Base-by-base conservation (phyloP, 1,140 invertebrate genomes). In the Adoxophyes honmai region DNA sequence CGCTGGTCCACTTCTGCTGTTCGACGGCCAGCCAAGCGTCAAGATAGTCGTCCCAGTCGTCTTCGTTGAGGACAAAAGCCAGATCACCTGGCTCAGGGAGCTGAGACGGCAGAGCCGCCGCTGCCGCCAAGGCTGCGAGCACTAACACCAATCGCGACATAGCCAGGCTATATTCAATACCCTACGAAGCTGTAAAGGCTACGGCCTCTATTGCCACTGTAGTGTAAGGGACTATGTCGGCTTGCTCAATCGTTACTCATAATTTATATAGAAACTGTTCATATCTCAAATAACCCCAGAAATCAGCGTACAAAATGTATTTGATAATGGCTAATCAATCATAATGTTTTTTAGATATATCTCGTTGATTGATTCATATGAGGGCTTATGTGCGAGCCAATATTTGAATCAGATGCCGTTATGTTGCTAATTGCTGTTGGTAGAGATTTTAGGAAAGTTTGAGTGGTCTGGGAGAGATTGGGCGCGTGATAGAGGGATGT, bases 21-120 rank as follows among this genome's bases (percentile, higher is more conserved):
- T 86, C 68, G 2, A 71, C 35, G 9, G 64, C 68, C 1, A 88
- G 69, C 81, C 81, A 88, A 3, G 53, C 52, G 16, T 88, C 82
- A 0, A 83, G 63, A 18, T 87, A 86, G 16, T 85, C 81, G 48
- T 88, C 80, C 54, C 81, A 86, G 8, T 83, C 74, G 8, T 86
- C 80, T 60, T 86, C 84, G 10, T 62, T 68, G 5, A 84, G 68
- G 5, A 68, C 53, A 10, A 78, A 62, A 1, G 79, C 42, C 14
- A 52, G 57, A 8, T 59, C 54, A 1, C 56, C 56, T 0, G 61
- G 61, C 10, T 59, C 56, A 4, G 61, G 61, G 33, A 63, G 28
- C 1, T 21, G 18, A 8, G 44, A 18, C 7, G 44, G 36, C 14
- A 16, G 7, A 1, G 34, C 16, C 37, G 44, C 34, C 37, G 18